Evolutionary conservation across 2,113 vertebrate species (phyloP).

Genomic region (Nipponia nippon): DNA sequence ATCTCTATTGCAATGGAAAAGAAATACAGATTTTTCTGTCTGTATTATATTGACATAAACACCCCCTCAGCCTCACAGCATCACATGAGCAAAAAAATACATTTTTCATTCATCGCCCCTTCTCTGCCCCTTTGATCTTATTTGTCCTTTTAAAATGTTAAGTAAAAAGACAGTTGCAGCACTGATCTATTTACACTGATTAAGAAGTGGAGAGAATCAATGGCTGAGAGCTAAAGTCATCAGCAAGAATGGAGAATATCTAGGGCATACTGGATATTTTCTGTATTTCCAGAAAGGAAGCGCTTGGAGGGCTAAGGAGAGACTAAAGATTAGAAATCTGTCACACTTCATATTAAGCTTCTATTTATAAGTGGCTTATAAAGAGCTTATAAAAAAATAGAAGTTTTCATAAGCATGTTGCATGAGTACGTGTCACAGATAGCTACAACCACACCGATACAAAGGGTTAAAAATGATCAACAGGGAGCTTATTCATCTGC

Average conservation of each 20-base stretch:
- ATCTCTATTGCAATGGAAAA: not conserved
- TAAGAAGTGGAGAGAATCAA: slow-evolving; percentile 41
- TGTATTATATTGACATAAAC: not conserved
- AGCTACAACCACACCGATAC: not conserved
- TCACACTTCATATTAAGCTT: slow-evolving; percentile 53
- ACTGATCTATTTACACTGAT: slow-evolving; percentile 49
- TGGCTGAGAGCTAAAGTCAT: slow-evolving; percentile 33
- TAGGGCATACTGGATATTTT: slow-evolving; percentile 63
- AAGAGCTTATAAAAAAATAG: slow-evolving; percentile 41
- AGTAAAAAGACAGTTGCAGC: not conserved
- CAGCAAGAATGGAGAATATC: slow-evolving; percentile 55
- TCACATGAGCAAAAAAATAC: not conserved
- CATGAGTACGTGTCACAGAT: not conserved
- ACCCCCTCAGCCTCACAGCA: not conserved
- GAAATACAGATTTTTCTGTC: not conserved
- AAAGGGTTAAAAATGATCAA: not conserved
- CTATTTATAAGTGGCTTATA: slow-evolving; percentile 63
- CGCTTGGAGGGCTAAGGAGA: slow-evolving; percentile 29
- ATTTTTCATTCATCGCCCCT: not conserved
- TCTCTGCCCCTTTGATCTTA: not conserved
- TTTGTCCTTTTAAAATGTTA: not conserved
- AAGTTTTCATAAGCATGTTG: slow-evolving; percentile 6
- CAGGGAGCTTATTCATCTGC: not conserved
- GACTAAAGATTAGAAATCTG: slow-evolving; percentile 46
- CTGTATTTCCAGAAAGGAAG: slow-evolving; percentile 30